A percentile compares a stretch with the other conserved stretches of the same genome.
Conservation (phyloP, 2,888 invertebrate species). For the Ophraella communa region DNA sequence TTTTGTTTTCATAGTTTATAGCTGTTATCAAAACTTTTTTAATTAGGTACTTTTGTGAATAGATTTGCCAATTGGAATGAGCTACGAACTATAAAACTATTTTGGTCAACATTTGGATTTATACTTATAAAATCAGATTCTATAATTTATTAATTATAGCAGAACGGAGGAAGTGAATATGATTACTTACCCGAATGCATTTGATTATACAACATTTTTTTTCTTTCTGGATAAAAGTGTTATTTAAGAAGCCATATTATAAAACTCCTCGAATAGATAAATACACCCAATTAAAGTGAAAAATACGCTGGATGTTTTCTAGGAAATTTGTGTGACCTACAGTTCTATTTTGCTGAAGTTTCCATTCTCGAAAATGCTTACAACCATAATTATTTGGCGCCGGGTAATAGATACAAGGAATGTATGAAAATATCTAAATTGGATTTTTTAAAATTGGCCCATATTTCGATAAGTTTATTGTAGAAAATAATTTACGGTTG, state of each 20-base stretch:
- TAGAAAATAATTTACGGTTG: neutral
- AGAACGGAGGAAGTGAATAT: neutral
- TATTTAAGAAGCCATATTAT: conserved; percentile 16
- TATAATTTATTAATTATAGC: too few relatives aligned
- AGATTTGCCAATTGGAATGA: too few relatives aligned
- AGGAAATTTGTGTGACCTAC: neutral
- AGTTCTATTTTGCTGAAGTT: neutral
- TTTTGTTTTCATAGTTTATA: too few relatives aligned
- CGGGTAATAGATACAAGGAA: neutral
- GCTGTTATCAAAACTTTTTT: too few relatives aligned
- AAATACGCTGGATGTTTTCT: conserved; percentile 7
- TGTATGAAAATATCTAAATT: neutral
- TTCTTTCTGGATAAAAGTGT: neutral
- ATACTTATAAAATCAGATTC: too few relatives aligned
- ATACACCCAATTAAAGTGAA: conserved; percentile 9
- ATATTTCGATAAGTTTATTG: neutral
- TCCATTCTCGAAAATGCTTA: neutral
- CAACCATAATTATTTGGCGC: neutral
- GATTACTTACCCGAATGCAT: neutral
- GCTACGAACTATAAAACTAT: too few relatives aligned
- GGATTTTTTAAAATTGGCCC: neutral
- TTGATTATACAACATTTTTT: neutral
- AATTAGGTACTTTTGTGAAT: too few relatives aligned
- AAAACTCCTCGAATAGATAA: conserved; percentile 7
- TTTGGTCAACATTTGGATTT: too few relatives aligned